Evolutionary conservation across 2,113 vertebrate genomes (phyloP), one percentile per base, ranked within the genome.

Genomic region (Octodon degus): DNA sequence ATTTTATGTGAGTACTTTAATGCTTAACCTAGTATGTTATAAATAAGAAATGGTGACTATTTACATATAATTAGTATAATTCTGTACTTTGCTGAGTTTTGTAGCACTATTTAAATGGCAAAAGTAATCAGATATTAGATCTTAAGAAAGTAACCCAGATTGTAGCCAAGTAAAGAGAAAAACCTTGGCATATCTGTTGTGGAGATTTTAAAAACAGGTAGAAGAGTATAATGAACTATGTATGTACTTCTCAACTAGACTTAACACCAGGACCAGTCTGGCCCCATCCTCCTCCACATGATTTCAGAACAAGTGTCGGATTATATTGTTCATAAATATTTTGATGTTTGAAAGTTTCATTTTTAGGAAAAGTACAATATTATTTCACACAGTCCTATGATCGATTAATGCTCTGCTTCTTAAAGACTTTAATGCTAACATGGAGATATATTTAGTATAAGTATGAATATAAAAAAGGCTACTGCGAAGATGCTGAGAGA

Each of bases 1-100:
- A 37, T 68, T 89, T 85, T 95, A 47, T 86, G 13, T 94, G 68
- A 93, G 70, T 92, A 91, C 50, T 8, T n/a, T 89, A 88, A 84
- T 83, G 30, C n/a, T 24, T 65, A 82, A 79, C n/a, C n/a, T 55
- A 90, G 60, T 95, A 34, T 24, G 30, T 65, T 55, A 47, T 86
- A 87, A 95, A 60, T 65, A 94, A 93, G 63, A 86, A 82, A 58
- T 58, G 40, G 10, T 60, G 80, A 27, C 72, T 67, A 19, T 93
- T 55, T 85, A 70, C n/a, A 27, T 77, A 55, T 89, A 84, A 32
- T 24, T 70, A 83, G 40, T 60, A 13, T 88, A 63, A 74, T 79
- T 90, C 91, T 70, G 3, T 81, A 74, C 86, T 72, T 90, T 68
- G 63, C 32, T 67, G 22, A 47, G 32, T 96, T 95, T 90, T 96